Conservation (phyloP, 2,888 invertebrate species). For the Noctua janthina region DNA sequence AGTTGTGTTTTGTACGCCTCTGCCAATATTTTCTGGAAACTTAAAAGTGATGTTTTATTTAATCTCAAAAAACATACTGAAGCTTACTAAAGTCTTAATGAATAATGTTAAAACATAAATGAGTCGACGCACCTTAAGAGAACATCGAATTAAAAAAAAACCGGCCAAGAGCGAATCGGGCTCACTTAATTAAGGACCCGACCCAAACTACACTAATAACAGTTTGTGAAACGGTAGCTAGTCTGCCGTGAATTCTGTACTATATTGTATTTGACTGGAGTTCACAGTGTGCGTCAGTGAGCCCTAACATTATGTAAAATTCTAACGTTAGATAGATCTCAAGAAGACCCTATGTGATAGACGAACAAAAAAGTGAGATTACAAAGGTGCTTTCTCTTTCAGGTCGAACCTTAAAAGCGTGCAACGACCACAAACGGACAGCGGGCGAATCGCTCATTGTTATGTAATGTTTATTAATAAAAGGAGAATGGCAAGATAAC, state of each 20-base stretch:
- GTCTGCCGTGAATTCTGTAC: not conserved
- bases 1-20: not conserved
- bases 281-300: not conserved
- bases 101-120: constrained; percentile 24
- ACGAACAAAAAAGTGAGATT: not conserved
- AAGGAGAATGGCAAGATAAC: constrained; percentile 22
- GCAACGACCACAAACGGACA: not conserved
- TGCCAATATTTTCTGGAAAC: not conserved
- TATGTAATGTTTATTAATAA: constrained; percentile 19
- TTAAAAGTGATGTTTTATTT: not conserved
- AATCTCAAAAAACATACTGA: not conserved
- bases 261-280: not conserved
- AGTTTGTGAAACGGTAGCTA: not conserved
- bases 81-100: constrained; percentile 7
- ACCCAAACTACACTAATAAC: not conserved
- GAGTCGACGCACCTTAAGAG: not conserved
- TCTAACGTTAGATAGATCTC: not conserved
- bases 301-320: not conserved
- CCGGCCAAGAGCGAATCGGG: not conserved
- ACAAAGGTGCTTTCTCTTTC: not conserved
- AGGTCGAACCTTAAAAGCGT: not conserved
- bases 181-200: not conserved
- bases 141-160: not conserved
- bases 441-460: constrained; percentile 5
- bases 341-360: not conserved